These are phyloP conservation scores for Acanthiza pusilla DNA, from an alignment of 2,797 vertebrate genomes.

Conservation along the genomic window DNA sequence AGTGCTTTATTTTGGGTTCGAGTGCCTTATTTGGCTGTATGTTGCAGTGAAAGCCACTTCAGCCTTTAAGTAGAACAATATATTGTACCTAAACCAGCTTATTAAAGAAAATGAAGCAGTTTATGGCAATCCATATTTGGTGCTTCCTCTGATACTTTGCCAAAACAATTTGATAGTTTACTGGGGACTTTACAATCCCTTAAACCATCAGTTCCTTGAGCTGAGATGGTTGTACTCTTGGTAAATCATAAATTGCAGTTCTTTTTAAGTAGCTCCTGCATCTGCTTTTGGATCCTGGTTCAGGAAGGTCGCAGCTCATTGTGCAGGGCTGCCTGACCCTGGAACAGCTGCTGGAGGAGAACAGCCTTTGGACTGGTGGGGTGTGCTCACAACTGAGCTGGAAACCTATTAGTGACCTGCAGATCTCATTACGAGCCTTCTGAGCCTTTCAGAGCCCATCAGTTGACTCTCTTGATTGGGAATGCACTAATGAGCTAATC, in stretches of 20 bases:
- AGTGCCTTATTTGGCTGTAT: background rate
- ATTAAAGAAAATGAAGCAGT: background rate
- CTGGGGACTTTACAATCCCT: background rate
- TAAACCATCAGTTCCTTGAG: background rate
- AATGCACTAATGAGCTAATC: conserved; percentile 39
- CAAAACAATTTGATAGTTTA: background rate
- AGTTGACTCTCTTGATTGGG: background rate
- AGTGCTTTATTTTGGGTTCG: background rate
- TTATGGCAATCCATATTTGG: background rate
- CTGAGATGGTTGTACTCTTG: background rate
- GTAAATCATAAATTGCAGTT: background rate
- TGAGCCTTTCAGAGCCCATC: conserved; percentile 18
- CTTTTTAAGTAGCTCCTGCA: background rate
- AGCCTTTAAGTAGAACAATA: background rate
- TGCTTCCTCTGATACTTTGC: background rate
- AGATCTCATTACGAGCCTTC: background rate
- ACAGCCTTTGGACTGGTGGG: background rate
- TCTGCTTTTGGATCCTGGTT: background rate
- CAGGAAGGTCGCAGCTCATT: background rate
- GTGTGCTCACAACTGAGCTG: background rate
- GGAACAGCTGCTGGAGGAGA: background rate
- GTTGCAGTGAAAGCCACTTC: background rate
- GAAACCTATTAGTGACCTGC: background rate
- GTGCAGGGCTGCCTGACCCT: background rate
- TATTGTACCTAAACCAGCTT: background rate